Percentiles rank a stretch among this genome's conserved stretches.
Conservation (phyloP, 2,113 vertebrate species). For the Martes martes region DNA sequence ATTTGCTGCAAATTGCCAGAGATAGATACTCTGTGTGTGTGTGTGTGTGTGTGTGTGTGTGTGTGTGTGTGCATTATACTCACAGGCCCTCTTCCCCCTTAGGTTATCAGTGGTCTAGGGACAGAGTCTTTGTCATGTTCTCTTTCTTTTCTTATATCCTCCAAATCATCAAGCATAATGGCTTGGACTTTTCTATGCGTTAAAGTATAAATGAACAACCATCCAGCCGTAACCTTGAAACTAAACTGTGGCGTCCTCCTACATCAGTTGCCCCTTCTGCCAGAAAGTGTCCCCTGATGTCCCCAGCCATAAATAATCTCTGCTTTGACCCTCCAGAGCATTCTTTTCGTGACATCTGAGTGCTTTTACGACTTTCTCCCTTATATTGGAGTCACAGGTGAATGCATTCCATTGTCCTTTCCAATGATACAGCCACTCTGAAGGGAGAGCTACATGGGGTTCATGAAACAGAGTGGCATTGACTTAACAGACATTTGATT, state of each 20-base stretch:
- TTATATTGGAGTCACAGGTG: neutral
- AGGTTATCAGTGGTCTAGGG: neutral
- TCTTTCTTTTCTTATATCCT: neutral
- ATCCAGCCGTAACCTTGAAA: neutral
- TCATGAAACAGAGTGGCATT: neutral
- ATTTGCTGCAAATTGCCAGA: neutral
- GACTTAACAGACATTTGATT: neutral
- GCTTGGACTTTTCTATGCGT: neutral
- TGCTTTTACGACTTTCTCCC: neutral
- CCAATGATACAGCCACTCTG: neutral
- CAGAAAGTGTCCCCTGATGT: neutral
- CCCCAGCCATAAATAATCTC: neutral
- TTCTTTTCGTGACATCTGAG: neutral
- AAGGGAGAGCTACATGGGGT: neutral
- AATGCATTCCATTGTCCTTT: neutral
- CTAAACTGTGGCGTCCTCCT: neutral
- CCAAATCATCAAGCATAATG: neutral
- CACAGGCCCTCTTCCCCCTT: neutral
- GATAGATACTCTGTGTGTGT: neutral
- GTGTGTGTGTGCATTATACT: neutral
- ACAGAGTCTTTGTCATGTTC: neutral
- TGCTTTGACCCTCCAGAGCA: neutral
- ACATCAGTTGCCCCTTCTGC: neutral
- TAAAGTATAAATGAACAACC: neutral
- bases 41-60: fast-evolving